These are phyloP conservation scores for Scytalopus superciliaris DNA, from an alignment of 2,113 vertebrate genomes.

Conservation along the genomic window DNA sequence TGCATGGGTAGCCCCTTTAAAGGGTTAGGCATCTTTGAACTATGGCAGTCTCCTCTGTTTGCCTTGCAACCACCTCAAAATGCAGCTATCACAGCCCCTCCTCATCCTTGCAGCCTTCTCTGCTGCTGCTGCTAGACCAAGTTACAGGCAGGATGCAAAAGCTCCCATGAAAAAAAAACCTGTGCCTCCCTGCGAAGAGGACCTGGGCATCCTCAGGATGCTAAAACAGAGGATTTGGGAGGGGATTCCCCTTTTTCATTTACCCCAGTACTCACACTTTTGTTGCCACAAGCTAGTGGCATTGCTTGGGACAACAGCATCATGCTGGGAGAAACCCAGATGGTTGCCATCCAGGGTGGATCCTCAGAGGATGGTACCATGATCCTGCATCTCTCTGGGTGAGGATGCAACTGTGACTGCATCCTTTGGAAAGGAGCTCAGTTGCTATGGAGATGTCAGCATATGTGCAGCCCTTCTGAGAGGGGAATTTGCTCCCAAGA, in stretches of 20 bases:
- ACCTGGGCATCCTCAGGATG: not conserved
- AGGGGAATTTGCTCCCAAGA: not conserved
- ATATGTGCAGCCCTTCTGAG: not conserved
- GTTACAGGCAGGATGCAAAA: not conserved
- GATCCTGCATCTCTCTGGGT: not conserved
- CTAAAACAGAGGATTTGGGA: not conserved
- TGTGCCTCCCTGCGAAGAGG: not conserved
- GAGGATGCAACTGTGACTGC: not conserved
- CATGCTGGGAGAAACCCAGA: not conserved
- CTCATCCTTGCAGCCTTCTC: not conserved
- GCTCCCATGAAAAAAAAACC: not conserved
- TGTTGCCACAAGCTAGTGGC: not conserved
- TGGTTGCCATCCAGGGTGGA: not conserved
- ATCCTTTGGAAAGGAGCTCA: not conserved
- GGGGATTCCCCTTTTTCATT: too few relatives aligned
- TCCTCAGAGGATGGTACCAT: not conserved
- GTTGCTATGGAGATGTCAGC: constrained; percentile 36
- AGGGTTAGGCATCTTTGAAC: not conserved
- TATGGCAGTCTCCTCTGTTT: not conserved
- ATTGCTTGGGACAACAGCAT: not conserved
- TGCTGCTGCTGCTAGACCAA: accelerated
- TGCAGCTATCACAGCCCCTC: not conserved
- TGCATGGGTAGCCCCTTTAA: not conserved
- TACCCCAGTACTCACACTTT: not conserved
- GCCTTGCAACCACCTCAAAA: not conserved